phyloP scores from a whole-genome alignment of 2,888 invertebrate genomes.

The Lamellibrachia satsuma region DNA sequence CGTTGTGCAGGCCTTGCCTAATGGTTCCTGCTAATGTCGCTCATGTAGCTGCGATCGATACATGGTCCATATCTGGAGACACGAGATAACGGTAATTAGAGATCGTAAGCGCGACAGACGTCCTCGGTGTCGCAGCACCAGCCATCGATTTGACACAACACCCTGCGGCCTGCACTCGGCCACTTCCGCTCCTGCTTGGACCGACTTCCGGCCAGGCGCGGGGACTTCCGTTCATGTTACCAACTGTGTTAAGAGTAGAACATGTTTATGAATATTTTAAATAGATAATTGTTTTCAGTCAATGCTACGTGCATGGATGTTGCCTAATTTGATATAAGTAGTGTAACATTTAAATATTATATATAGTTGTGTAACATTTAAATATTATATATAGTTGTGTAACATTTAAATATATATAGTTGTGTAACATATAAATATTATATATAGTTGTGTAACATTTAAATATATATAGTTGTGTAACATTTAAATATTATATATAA shows the following conservation, averaged over 20 bases:
- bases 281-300: not conserved
- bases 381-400: not conserved
- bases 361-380: not conserved
- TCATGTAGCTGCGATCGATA: not conserved
- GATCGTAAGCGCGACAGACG: not conserved
- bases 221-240: not conserved
- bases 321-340: not conserved
- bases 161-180: not conserved
- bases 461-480: no score
- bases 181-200: not conserved
- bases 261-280: not conserved
- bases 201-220: not conserved
- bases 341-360: not conserved
- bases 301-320: not conserved
- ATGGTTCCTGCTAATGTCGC: not conserved
- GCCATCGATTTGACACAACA: slow-evolving; percentile 13
- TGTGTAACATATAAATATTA: not conserved
- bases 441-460: no score
- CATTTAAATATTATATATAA: not conserved
- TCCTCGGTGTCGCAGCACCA: not conserved
- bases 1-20: not conserved
- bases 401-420: not conserved
- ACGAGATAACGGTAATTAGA: slow-evolving; percentile 13
- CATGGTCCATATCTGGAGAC: slow-evolving; percentile 13
- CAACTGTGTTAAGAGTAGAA: not conserved